These are phyloP conservation scores for Climacteris rufus DNA, from an alignment of 2,113 vertebrate species.

Conservation along the genomic window DNA sequence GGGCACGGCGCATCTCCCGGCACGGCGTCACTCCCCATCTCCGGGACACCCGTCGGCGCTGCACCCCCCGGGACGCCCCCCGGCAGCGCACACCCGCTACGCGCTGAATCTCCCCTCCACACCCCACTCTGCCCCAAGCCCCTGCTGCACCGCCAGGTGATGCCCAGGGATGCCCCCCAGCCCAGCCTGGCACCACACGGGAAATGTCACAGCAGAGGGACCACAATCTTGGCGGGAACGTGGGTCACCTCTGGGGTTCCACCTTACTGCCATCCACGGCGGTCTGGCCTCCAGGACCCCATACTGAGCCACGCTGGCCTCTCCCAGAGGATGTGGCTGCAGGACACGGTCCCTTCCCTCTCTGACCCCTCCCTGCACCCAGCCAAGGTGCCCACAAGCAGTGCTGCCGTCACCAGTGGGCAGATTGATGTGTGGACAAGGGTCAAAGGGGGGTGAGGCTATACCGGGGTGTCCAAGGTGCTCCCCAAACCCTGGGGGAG, in stretches of 20 bases:
- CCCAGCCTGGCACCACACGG: not conserved
- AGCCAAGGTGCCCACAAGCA: not conserved
- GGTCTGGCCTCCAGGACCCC: not conserved
- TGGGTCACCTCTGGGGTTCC: not conserved
- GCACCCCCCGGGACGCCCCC: not conserved
- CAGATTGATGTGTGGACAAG: not conserved
- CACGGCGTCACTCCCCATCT: not conserved
- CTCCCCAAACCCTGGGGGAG: not conserved
- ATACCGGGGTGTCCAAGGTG: rapidly evolving
- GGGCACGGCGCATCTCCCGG: not conserved
- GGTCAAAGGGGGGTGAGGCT: not conserved
- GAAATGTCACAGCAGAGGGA: not conserved
- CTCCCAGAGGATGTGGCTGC: not conserved
- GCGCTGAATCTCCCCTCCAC: not conserved
- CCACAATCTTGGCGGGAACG: rapidly evolving
- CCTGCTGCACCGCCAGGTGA: not conserved
- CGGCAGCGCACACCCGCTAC: not conserved
- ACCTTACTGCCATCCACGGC: not conserved
- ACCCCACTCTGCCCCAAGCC: not conserved
- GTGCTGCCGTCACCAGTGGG: rapidly evolving
- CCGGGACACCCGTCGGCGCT: not conserved
- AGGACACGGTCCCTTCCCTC: not conserved
- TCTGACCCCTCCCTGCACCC: not conserved
- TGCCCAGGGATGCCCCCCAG: not conserved
- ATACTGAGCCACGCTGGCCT: not conserved